Conservation (phyloP, 2,888 invertebrate genomes). For the Leptinotarsa juncta region DNA sequence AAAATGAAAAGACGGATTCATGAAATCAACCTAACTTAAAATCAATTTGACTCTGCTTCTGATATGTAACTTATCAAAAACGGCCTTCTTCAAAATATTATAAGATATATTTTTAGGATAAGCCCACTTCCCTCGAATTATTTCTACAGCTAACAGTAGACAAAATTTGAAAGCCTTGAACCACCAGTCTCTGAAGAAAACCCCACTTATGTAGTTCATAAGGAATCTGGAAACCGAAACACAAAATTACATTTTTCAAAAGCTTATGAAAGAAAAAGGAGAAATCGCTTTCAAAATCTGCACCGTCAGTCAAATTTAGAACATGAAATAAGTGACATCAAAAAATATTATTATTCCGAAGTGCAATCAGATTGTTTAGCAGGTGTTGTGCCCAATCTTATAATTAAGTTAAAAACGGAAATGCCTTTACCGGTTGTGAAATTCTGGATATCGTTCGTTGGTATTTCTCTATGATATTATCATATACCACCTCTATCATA, state of each 20-base stretch:
- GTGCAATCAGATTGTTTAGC: conserved; percentile 51
- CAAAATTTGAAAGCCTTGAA: no score
- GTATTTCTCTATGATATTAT: no score
- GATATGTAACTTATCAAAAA: no score
- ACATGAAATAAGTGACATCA: conserved; percentile 38
- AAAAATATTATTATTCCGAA: conserved; percentile 54
- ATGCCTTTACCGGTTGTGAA: conserved; percentile 55
- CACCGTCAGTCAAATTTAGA: conserved; percentile 44
- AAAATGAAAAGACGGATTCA: no score
- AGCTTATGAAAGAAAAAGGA: conserved; percentile 48
- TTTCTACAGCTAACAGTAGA: no score
- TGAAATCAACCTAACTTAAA: no score
- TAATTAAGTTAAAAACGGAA: conserved; percentile 57
- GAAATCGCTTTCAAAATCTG: conserved; percentile 50
- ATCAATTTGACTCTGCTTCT: no score
- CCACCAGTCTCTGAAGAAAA: conserved; percentile 23
- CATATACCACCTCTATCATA: no score
- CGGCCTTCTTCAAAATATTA: no score
- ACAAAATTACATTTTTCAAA: conserved; percentile 51
- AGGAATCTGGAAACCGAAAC: conserved; percentile 15
- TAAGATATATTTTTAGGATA: no score
- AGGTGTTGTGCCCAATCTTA: conserved; percentile 57
- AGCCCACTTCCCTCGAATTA: no score
- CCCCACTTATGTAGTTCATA: conserved; percentile 46
- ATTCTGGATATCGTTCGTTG: conserved; percentile 29